Evolutionary conservation across 2,888 invertebrate species (phyloP).

Genomic region (Athalia circularis): DNA sequence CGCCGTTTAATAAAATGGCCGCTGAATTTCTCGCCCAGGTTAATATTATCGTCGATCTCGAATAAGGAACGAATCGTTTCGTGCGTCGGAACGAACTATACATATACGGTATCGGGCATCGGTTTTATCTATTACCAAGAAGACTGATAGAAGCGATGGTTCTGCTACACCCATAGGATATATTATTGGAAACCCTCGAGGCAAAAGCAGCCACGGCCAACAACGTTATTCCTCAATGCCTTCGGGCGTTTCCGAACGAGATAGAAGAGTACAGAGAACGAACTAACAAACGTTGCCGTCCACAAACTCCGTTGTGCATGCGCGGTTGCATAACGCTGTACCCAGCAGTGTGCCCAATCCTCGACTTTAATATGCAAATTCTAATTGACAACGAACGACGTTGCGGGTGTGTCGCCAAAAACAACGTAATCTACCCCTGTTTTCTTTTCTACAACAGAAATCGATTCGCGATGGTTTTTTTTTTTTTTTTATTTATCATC

Average conservation of each 20-base stretch:
- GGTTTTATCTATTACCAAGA: slow-evolving; percentile 18
- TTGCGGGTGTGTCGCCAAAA: too few relatives aligned
- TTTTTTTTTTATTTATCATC: neutral
- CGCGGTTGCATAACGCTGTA: neutral
- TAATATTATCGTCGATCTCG: too few relatives aligned
- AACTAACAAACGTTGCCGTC: slow-evolving; percentile 3
- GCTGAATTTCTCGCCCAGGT: too few relatives aligned
- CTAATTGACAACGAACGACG: neutral
- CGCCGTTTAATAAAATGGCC: too few relatives aligned
- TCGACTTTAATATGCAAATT: slow-evolving; percentile 20
- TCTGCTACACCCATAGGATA: too few relatives aligned
- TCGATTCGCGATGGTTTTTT: too few relatives aligned
- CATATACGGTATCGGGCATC: too few relatives aligned
- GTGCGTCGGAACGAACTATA: too few relatives aligned
- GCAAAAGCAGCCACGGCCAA: slow-evolving; percentile 71
- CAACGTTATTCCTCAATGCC: slow-evolving; percentile 71
- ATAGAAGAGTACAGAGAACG: slow-evolving; percentile 51
- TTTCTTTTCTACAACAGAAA: too few relatives aligned
- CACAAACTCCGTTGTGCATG: slow-evolving; percentile 21
- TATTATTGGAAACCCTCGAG: slow-evolving; percentile 54
- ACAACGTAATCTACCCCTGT: too few relatives aligned
- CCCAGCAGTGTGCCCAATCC: neutral
- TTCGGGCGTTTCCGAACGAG: slow-evolving; percentile 66
- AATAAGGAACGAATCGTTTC: too few relatives aligned
- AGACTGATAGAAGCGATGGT: too few relatives aligned